Evolutionary conservation across 2,113 vertebrate genomes (phyloP).

Genomic region (Ciconia stormi): DNA sequence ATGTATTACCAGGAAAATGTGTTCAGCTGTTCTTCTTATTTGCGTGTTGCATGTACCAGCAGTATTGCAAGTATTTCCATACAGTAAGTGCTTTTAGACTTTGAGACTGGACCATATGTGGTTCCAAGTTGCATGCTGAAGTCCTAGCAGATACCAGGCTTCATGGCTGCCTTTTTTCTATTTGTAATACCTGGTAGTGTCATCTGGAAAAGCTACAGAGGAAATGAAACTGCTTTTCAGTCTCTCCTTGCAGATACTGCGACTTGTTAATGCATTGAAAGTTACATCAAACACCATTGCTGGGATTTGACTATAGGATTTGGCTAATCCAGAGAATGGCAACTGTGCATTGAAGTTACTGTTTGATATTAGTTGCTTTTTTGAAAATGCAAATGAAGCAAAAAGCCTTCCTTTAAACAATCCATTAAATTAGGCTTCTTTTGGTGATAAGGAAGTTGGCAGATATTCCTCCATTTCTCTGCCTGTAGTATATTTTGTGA

Average conservation of each 20-base stretch:
- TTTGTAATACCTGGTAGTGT: not conserved
- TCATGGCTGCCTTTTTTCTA: not conserved
- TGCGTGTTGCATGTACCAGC: not conserved
- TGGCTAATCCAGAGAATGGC: not conserved
- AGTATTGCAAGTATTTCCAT: not conserved
- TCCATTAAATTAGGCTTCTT: not conserved
- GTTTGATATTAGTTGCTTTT: not conserved
- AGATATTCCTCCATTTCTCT: not conserved
- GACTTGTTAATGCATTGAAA: too few relatives aligned
- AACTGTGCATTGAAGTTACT: not conserved
- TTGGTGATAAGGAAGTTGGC: not conserved
- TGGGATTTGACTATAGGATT: not conserved
- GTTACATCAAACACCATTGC: fast-evolving
- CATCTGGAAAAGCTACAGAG: not conserved
- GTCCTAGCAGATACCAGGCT: not conserved
- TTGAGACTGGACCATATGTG: not conserved
- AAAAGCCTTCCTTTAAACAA: not conserved
- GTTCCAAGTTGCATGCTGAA: not conserved
- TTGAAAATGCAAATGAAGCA: not conserved
- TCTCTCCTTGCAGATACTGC: not conserved
- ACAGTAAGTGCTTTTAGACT: not conserved
- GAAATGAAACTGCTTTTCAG: not conserved
- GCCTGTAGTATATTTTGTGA: not conserved
- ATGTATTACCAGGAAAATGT: not conserved
- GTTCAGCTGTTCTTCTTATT: not conserved